Percentiles rank a stretch among this genome's conserved stretches.
These are phyloP conservation scores for Neolamprologus variostigma DNA, from an alignment of 2,113 vertebrate genomes.

Conservation along the genomic window DNA sequence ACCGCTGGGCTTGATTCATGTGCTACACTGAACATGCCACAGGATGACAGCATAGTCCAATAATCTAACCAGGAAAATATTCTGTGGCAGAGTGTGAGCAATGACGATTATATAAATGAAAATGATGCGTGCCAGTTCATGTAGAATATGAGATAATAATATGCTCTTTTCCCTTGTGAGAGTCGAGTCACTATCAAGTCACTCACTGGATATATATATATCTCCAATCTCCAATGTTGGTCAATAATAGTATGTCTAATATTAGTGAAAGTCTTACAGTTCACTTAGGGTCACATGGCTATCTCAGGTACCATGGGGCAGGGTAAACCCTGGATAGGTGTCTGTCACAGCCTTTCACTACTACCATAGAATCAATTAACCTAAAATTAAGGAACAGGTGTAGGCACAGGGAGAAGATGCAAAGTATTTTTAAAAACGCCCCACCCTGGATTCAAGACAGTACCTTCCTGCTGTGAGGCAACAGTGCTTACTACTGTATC, in stretches of 20 bases:
- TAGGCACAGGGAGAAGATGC: background rate
- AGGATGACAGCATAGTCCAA: conserved; percentile 25
- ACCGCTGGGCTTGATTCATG: background rate
- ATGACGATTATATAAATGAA: background rate
- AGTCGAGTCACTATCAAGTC: background rate
- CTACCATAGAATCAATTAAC: background rate
- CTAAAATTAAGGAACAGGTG: background rate
- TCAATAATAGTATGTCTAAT: background rate
- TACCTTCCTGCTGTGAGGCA: background rate
- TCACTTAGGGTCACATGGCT: background rate
- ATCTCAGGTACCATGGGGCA: background rate
- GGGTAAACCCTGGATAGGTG: background rate
- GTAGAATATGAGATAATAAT: background rate
- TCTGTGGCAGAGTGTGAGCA: background rate
- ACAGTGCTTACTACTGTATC: background rate
- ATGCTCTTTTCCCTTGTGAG: background rate
- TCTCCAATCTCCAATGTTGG: background rate
- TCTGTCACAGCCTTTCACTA: background rate
- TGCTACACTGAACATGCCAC: background rate
- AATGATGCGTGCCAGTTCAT: background rate
- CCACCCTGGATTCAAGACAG: background rate
- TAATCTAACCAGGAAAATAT: background rate
- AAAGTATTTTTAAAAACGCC: background rate
- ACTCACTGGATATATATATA: background rate
- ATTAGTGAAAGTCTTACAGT: background rate